A percentile compares a stretch with the other conserved stretches of the same genome.
phyloP scores from a whole-genome alignment of 2,113 vertebrate genomes.

The Edolisoma coerulescens region DNA sequence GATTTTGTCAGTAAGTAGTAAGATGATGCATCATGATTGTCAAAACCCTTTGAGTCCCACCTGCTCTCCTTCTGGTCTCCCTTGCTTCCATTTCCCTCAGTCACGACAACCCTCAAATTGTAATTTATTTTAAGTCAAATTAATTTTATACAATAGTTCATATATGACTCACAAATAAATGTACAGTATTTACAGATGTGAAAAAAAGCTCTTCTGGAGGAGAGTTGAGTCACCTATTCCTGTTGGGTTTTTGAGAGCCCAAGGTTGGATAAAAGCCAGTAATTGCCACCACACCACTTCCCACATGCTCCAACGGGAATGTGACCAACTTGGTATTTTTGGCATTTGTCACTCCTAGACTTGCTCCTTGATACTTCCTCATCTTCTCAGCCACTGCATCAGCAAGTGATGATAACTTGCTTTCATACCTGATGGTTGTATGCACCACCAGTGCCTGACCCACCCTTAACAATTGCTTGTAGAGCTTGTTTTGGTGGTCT shows the following conservation, averaged over 20 bases:
- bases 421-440: background rate
- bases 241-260: background rate
- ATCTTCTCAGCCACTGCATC: background rate
- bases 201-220: background rate
- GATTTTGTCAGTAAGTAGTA: background rate
- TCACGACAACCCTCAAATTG: background rate
- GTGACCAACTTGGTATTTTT: fast-evolving
- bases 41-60: background rate
- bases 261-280: background rate
- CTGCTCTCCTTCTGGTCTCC: background rate
- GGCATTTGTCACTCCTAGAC: background rate
- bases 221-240: background rate
- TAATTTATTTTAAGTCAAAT: background rate
- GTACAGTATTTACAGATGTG: background rate
- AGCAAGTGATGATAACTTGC: background rate
- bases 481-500: background rate
- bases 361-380: background rate
- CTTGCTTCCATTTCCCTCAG: background rate
- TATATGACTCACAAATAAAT: background rate
- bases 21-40: background rate
- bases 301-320: background rate
- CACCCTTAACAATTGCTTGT: background rate
- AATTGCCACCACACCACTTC: background rate
- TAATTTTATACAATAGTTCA: background rate
- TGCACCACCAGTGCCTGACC: background rate